Conservation (phyloP, 2,797 vertebrate genomes). For the Acanthis flammea region DNA sequence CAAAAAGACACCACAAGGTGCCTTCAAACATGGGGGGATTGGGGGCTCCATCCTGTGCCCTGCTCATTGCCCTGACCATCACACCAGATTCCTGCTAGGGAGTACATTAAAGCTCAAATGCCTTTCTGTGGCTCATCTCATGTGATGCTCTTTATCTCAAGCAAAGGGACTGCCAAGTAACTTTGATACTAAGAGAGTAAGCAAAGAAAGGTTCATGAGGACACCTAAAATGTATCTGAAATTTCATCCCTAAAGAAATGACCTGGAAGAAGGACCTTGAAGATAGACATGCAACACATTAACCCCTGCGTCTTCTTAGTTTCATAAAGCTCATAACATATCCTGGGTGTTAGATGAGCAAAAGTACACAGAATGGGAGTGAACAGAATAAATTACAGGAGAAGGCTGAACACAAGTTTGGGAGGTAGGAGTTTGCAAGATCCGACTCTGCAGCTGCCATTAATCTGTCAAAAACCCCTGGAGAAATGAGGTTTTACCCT, state of each 20-base stretch:
- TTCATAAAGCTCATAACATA: not conserved
- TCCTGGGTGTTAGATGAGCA: not conserved
- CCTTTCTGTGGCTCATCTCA: not conserved
- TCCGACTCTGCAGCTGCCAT: not conserved
- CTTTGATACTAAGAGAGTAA: not conserved
- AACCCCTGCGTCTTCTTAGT: not conserved
- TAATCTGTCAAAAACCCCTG: not conserved
- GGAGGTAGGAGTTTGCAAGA: not conserved
- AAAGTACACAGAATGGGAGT: not conserved
- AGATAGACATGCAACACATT: not conserved
- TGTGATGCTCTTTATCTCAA: not conserved
- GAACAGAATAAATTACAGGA: not conserved
- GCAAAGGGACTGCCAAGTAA: not conserved
- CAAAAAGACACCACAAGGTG: not conserved
- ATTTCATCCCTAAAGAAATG: not conserved
- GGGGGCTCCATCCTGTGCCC: not conserved
- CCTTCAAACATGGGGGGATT: not conserved
- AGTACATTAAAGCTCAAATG: not conserved
- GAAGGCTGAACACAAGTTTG: not conserved
- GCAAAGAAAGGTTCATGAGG: not conserved
- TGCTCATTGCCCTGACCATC: not conserved
- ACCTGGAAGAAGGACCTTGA: not conserved
- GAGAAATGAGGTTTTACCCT: not conserved
- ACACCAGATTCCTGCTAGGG: not conserved
- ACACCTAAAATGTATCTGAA: not conserved